A percentile compares a stretch with the other conserved stretches of the same genome.
Conservation (phyloP, 2,888 invertebrate species). For the Eupithecia pulchellata region DNA sequence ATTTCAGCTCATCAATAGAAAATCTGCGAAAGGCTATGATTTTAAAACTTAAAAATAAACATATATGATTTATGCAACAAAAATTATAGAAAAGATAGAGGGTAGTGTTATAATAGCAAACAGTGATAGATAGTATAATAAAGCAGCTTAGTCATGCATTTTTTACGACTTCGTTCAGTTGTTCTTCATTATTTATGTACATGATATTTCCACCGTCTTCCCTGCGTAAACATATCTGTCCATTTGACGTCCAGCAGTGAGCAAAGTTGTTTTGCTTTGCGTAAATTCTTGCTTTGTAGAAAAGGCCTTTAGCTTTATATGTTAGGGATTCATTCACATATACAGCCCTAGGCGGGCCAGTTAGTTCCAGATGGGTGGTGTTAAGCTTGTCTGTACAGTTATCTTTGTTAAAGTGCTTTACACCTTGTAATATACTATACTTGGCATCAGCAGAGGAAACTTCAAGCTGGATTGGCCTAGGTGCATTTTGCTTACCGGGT, state of each 20-base stretch:
- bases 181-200: neutral
- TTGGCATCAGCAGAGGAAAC: neutral
- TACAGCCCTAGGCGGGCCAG: neutral
- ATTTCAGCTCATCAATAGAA: no score
- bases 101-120: no score
- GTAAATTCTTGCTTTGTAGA: neutral
- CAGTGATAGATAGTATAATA: no score
- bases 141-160: no score
- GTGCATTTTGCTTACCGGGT: neutral
- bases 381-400: neutral
- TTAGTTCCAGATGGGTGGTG: neutral
- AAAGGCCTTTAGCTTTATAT: neutral
- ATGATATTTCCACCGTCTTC: neutral
- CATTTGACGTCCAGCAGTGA: conserved; percentile 1
- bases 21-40: no score
- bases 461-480: neutral
- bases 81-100: no score
- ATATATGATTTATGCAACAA: no score
- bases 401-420: neutral
- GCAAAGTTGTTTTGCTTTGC: neutral
- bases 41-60: no score
- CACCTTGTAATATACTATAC: neutral
- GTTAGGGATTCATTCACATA: neutral
- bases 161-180: neutral
- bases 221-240: neutral